A percentile compares a stretch with the other conserved stretches of the same genome.
These are phyloP conservation scores for Silurus aristotelis DNA, from an alignment of 2,797 vertebrate genomes.

Conservation along the genomic window DNA sequence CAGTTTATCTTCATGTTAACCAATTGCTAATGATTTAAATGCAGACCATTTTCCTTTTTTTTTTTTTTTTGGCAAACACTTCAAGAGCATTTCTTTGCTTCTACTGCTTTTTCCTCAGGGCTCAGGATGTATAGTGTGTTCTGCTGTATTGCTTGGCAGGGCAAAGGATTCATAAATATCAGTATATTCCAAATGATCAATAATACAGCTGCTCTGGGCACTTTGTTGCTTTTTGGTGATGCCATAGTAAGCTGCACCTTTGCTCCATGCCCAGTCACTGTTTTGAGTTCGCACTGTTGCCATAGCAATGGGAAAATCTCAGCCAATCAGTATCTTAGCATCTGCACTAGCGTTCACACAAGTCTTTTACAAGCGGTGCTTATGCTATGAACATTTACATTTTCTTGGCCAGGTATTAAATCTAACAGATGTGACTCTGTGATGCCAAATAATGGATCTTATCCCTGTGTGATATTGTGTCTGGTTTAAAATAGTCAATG, in stretches of 20 bases:
- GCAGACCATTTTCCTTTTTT: not conserved
- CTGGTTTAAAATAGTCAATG: slow-evolving; percentile 17
- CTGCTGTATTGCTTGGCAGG: not conserved
- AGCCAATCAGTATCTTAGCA: slow-evolving; percentile 53
- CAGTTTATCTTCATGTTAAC: not conserved
- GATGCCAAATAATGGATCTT: not conserved
- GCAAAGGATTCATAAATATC: slow-evolving; percentile 16
- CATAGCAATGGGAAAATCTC: slow-evolving; percentile 73
- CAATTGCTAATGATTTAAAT: not conserved
- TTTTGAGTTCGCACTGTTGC: slow-evolving; percentile 66
- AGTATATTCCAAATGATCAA: slow-evolving; percentile 34
- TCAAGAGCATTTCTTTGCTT: not conserved
- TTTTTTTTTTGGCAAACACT: not conserved
- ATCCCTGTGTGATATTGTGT: not conserved
- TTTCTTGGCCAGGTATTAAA: not conserved
- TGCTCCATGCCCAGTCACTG: slow-evolving; percentile 58
- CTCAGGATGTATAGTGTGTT: slow-evolving; percentile 4
- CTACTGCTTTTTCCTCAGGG: not conserved
- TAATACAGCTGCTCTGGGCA: slow-evolving; percentile 22
- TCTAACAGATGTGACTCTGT: not conserved
- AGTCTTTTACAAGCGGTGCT: not conserved
- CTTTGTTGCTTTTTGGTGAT: slow-evolving; percentile 29
- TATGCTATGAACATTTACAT: slow-evolving; percentile 10
- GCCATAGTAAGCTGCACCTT: slow-evolving; percentile 56
- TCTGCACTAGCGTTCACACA: slow-evolving; percentile 31